Base-by-base conservation (phyloP, 2,888 invertebrate genomes). In the Boloria selene region DNA sequence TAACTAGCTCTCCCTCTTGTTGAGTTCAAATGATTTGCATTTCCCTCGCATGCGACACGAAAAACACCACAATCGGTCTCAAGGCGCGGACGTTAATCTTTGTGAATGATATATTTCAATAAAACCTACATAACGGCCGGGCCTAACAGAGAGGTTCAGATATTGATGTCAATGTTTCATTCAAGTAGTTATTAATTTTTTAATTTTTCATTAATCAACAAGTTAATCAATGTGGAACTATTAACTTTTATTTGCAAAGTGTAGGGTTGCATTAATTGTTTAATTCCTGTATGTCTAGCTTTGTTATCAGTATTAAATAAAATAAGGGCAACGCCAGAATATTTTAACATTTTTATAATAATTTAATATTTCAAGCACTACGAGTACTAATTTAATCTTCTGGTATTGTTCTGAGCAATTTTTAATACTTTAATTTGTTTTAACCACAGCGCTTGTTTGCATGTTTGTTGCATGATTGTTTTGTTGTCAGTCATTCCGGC, bases 401-500 rank as follows among this genome's bases (percentile, higher is more conserved):
- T 51, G 44, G 6, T 42, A 31, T 16, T 61, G 18, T 38, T 10
- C 31, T 38, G 10, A 10, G 7, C 2, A 31, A 31, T 62, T 67
- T 67, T 54, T 70, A 58, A 52, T 68, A 66, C 58, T 63, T 68
- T 64, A 7, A 38, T 38, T 73, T 76, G 73, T 72, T 75, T 72
- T 77, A 71, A 77, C 66, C 49, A 31, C 73, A 79, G 75, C 78
- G 73, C 78, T 78, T 74, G 77, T 78, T 76, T 80, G 85, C 85
- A 86, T 86, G 83, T 86, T 71, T 77, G 84, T 88, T 85, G 90
- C 88, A 89, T 88, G 88, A 77, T 83, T 86, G 81, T 86, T 83
- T 82, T 86, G 82, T 86, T 85, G 83, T 82, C 88, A 90, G 90
- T 86, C 88, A 73, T 80, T 87, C 77, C 84, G 89, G 82, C 88